Evolutionary conservation across 2,797 vertebrate genomes (phyloP).

Genomic region (Sebastes diploproa): DNA sequence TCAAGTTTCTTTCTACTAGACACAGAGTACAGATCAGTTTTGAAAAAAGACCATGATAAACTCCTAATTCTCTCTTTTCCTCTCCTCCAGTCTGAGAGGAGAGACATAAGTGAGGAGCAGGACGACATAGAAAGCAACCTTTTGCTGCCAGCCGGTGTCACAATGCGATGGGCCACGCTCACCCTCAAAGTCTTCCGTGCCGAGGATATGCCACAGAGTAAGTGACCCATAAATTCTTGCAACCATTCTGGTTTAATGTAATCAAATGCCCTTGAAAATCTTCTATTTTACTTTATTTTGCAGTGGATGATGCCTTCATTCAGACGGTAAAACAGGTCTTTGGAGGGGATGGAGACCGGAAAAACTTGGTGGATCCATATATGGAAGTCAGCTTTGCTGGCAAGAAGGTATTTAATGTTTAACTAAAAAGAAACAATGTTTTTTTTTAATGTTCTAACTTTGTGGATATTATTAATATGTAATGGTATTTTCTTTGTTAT

Average conservation of each 20-base stretch:
- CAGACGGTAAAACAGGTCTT: conserved; percentile 93
- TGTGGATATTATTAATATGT: neutral
- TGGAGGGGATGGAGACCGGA: conserved; percentile 90
- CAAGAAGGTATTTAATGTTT: conserved; percentile 86
- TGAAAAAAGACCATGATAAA: neutral
- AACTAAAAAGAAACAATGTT: neutral
- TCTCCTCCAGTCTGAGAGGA: conserved; percentile 83
- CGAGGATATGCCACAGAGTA: conserved; percentile 98
- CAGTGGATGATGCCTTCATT: conserved; percentile 96
- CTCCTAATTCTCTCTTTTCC: neutral
- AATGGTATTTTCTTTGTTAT: conserved; percentile 23
- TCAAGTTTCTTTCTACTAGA: neutral
- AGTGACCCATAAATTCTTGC: neutral
- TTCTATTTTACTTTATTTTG: conserved; percentile 23
- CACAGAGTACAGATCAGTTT: neutral
- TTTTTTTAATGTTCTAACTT: neutral
- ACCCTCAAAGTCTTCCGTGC: conserved; percentile 93
- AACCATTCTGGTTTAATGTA: neutral
- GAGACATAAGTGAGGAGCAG: conserved; percentile 82
- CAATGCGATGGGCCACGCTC: conserved; percentile 89
- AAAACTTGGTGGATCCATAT: conserved; percentile 98
- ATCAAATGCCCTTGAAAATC: neutral
- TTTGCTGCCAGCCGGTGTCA: conserved; percentile 89
- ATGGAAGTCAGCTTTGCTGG: conserved; percentile 96
- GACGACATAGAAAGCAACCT: conserved; percentile 96